A percentile compares a stretch with the other conserved stretches of the same genome.
Conservation (phyloP, 2,113 vertebrate genomes). For the Carollia perspicillata region DNA sequence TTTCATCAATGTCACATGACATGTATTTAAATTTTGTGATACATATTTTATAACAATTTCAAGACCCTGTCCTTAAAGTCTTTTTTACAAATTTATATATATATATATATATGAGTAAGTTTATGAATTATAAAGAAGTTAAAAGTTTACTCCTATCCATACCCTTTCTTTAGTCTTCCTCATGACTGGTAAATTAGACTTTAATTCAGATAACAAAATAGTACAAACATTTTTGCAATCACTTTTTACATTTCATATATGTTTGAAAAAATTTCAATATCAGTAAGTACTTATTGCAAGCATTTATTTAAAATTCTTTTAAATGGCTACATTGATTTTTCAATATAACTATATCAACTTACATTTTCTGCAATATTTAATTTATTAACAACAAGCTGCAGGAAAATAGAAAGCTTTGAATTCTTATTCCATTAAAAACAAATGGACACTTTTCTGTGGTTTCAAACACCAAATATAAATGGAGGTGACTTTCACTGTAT, state of each 20-base stretch:
- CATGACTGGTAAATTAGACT: not conserved
- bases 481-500: not conserved
- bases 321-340: not conserved
- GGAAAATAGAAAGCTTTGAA: not conserved
- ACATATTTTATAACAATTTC: not conserved
- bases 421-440: not conserved
- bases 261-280: not conserved
- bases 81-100: not conserved
- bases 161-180: not conserved
- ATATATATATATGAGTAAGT: not conserved
- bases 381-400: not conserved
- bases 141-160: not conserved
- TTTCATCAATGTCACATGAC: conserved; percentile 36
- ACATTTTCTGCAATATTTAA: not conserved
- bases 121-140: not conserved
- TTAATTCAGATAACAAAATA: conserved; percentile 5
- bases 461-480: not conserved
- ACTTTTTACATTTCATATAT: not conserved
- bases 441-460: not conserved
- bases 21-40: conserved; percentile 42
- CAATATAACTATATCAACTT: not conserved
- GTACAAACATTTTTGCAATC: not conserved
- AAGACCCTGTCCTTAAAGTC: not conserved
- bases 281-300: not conserved
- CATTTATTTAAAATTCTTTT: not conserved